phyloP scores from a whole-genome alignment of 2,797 vertebrate species.

The Ciconia nigra region DNA sequence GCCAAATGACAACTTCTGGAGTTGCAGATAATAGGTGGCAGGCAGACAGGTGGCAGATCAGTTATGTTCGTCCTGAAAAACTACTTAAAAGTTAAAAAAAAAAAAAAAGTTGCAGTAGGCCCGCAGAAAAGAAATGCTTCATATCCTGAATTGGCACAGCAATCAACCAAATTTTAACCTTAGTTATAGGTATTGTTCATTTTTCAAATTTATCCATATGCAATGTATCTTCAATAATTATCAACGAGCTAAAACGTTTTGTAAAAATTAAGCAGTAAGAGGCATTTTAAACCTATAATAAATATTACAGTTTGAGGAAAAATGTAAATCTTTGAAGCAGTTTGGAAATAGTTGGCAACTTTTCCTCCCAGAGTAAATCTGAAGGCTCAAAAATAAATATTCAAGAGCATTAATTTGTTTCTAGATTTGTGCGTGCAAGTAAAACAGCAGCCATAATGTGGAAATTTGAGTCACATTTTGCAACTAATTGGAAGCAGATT shows the following conservation, averaged over 20 bases:
- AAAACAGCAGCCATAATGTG: constrained; percentile 81
- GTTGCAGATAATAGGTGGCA: neutral
- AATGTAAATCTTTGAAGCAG: constrained; percentile 34
- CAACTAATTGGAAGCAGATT: constrained; percentile 88
- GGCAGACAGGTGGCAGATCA: neutral
- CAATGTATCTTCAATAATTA: neutral
- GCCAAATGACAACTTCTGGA: neutral
- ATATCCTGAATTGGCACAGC: neutral
- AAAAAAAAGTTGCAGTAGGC: neutral
- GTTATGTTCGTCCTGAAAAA: neutral
- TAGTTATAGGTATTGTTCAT: neutral
- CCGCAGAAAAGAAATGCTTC: neutral
- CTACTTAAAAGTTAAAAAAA: neutral
- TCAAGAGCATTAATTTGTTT: constrained; percentile 80
- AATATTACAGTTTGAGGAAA: neutral
- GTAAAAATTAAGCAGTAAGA: neutral
- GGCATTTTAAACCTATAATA: neutral
- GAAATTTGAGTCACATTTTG: constrained; percentile 85
- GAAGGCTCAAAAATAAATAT: constrained; percentile 75
- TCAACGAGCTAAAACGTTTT: neutral
- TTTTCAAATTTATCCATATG: neutral
- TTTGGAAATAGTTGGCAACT: constrained; percentile 61
- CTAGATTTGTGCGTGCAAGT: constrained; percentile 78
- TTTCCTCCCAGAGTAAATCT: constrained; percentile 58
- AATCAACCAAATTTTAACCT: neutral